Percentiles rank a stretch among this genome's conserved stretches.
These are phyloP conservation scores for Delphinus delphis DNA, from an alignment of 2,113 vertebrate genomes.

Conservation along the genomic window DNA sequence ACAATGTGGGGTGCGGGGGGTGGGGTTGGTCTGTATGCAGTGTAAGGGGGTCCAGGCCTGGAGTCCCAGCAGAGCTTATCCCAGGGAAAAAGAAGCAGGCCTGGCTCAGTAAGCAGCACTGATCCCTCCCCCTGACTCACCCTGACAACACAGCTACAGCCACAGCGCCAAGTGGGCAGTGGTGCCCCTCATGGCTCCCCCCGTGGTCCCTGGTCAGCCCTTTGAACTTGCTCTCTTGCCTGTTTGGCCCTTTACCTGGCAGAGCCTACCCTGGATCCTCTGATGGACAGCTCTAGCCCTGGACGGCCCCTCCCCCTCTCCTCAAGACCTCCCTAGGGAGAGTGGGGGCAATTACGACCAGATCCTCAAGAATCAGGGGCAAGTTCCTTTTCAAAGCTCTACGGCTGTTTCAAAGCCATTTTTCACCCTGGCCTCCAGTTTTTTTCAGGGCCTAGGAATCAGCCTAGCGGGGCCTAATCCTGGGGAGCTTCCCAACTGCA, in stretches of 20 bases:
- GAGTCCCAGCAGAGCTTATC: background rate
- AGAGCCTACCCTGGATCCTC: background rate
- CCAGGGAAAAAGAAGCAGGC: background rate
- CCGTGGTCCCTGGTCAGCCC: background rate
- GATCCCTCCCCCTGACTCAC: background rate
- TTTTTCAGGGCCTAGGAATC: background rate
- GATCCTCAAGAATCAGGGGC: background rate
- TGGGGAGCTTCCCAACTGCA: slow-evolving; percentile 74
- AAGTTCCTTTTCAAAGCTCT: background rate
- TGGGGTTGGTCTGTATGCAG: background rate
- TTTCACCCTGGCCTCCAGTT: background rate
- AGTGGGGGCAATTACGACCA: background rate
- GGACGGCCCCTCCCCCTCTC: background rate
- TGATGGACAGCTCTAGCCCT: background rate
- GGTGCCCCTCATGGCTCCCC: background rate
- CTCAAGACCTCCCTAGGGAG: background rate
- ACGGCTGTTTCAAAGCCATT: background rate
- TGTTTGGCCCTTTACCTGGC: background rate
- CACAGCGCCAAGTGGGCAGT: background rate
- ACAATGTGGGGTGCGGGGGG: background rate
- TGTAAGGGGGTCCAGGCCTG: background rate
- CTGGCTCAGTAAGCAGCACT: background rate
- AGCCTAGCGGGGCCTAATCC: slow-evolving; percentile 63
- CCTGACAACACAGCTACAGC: fast-evolving
- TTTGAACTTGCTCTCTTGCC: background rate